Conservation (phyloP, 2,888 invertebrate genomes). For the Drosophila parthenogenetica region DNA sequence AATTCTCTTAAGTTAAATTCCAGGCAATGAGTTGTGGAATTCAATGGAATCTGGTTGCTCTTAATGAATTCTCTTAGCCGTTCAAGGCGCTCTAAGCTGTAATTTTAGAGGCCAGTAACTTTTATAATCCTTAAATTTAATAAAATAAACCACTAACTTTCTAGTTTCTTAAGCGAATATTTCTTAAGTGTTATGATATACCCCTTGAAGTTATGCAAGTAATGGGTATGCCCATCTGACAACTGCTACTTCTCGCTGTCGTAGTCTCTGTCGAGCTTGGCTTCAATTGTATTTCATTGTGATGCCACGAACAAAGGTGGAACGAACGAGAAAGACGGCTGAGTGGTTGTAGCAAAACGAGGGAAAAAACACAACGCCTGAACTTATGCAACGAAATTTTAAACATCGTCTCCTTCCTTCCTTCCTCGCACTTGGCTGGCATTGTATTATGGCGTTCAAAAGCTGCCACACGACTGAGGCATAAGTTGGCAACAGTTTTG, state of each 20-base stretch:
- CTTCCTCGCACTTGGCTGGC: not conserved
- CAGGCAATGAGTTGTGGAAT: too few relatives aligned
- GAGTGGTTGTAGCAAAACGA: not conserved
- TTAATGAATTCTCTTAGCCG: too few relatives aligned
- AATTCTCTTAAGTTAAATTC: too few relatives aligned
- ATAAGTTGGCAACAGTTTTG: constrained; percentile 15
- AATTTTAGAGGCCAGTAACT: too few relatives aligned
- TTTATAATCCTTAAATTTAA: too few relatives aligned
- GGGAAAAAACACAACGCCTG: constrained; percentile 23
- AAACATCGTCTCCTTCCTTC: constrained; percentile 9
- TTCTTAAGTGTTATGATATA: too few relatives aligned
- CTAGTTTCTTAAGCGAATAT: too few relatives aligned
- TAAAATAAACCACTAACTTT: too few relatives aligned
- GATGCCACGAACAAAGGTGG: constrained; percentile 51
- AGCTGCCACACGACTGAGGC: constrained; percentile 12
- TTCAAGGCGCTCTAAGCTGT: too few relatives aligned
- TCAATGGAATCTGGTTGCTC: too few relatives aligned
- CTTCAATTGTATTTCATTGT: constrained; percentile 66
- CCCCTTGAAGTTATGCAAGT: too few relatives aligned
- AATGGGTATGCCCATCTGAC: constrained; percentile 6
- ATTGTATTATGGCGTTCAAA: constrained; percentile 54
- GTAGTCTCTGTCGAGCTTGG: constrained; percentile 24
- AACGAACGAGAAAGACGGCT: constrained; percentile 1
- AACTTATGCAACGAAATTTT: constrained; percentile 59
- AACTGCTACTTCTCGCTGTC: constrained; percentile 34